Base-by-base conservation (phyloP, 2,113 vertebrate species). In the Pterophyllum scalare region DNA sequence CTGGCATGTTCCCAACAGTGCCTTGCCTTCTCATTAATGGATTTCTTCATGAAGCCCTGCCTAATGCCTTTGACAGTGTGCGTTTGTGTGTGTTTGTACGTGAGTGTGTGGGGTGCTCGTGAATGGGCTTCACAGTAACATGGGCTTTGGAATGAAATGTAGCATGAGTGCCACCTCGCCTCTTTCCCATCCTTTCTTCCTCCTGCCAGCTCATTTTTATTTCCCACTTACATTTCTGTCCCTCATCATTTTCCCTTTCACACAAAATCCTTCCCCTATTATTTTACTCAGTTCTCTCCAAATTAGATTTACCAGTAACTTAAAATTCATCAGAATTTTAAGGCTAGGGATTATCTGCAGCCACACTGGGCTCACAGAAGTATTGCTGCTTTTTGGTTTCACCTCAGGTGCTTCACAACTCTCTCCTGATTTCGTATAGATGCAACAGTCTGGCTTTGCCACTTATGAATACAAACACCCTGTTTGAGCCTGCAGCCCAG, bases 11-110 rank as follows among this genome's bases (percentile, higher is more conserved):
- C 72, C 82, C 88, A 87, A 58, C 64, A 82, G 79, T 75, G 74
- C 54, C 75, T 83, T 81, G 62, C 81, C 59, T 82, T 90, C 81
- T 91, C 83, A 88, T 88, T 93, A 91, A 91, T 90, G 87, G 67
- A 58, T 89, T 92, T 90, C 80, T 81, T 85, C 81, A 85, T 76
- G 9, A 85, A 88, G 76, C 77, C 70, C 38, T 80, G 84, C 83
- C 80, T 75, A 59, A 67, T 89, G 81, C 65, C 11, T 67, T 59
- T 2, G 35, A 35, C 49, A 33, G 26, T 75, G 59, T 80, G 59
- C 59, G 62, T 20, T 17, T 54, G 49, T 54, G 52, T 54, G 52
- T 54, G 19, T 54, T 8, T 54, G 49, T 52, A 3, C 14, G 20
- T 35, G 43, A 14, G 14, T 40, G 24, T 77, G 26, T 52, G 35